Evolutionary conservation across 2,888 invertebrate genomes (phyloP), one percentile per base, ranked within the genome.

Genomic region (Drosophila nr. perissopoda): DNA sequence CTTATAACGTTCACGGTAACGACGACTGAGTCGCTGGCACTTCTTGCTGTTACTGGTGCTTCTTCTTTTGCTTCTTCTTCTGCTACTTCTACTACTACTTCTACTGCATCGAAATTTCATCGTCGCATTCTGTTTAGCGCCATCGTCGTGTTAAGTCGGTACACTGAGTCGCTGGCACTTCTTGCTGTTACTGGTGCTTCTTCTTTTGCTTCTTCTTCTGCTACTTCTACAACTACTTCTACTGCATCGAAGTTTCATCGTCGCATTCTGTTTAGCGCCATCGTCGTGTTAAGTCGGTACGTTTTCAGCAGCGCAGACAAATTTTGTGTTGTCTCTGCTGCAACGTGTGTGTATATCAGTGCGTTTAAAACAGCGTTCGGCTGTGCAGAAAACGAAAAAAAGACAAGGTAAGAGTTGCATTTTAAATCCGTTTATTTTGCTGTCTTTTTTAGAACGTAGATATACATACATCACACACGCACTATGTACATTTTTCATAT

Each of bases 331-430:
- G 33, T 65, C 63, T 70, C 70, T 31, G 59, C 79, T 65, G 75
- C 79, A 62, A 53, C 40, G 77, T 53, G 11, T 61, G 56, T 62
- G 34, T 36, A 42, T 61, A 62, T 33, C 48, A 70, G 56, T 52
- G 51, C 33, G 46, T 48, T 34, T 33, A 57, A 61, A n/a, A 21
- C n/a, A 42, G n/a, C n/a, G 11, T 42, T 42, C n/a, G 46, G 27
- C 38, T 64, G 68, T 57, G 57, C 60, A 53, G 36, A 36, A 65
- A 57, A 63, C 51, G 53, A 69, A 34, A 42, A 36, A 48, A 70
- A 53, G 58, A 70, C 70, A 3, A 84, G 85, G 85, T 82, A 79
- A 80, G 74, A 87, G 76, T 59, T 87, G 82, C 88, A 82, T 66
- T 54, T 53, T 58, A 42, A 57, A 60, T 64, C 67, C 21, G 49